These are phyloP conservation scores for Enteromius paludinosus DNA, from an alignment of 2,797 vertebrate species.

Conservation along the genomic window DNA sequence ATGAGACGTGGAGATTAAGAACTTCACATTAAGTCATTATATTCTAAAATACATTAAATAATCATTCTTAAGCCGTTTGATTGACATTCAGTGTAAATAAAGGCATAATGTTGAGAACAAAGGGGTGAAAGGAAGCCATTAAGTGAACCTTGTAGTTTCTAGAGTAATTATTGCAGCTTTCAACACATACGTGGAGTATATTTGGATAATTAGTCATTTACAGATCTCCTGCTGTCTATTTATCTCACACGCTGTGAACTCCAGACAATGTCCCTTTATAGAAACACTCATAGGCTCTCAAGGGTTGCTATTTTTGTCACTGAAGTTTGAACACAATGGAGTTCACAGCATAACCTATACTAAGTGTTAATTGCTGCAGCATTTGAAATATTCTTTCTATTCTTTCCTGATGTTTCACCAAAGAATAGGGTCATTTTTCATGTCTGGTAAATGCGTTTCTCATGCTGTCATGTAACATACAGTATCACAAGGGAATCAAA, in stretches of 20 bases:
- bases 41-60: neutral
- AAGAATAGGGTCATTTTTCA: neutral
- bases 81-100: neutral
- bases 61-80: neutral
- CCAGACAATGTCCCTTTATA: neutral
- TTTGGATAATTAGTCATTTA: constrained; percentile 1
- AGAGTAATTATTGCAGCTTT: neutral
- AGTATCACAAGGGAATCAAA: neutral
- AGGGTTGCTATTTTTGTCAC: neutral
- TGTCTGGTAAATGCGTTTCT: neutral
- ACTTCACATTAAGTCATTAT: neutral
- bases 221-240: neutral
- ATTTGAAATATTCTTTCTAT: neutral
- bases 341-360: neutral
- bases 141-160: neutral
- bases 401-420: constrained; percentile 4
- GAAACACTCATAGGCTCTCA: neutral
- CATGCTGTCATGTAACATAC: neutral
- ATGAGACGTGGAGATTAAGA: neutral
- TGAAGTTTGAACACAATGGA: neutral
- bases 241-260: neutral
- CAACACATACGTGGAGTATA: neutral
- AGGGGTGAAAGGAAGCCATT: neutral
- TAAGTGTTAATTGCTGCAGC: neutral
- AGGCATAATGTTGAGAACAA: neutral